Base-by-base conservation (phyloP, 2,113 vertebrate species). In the Pachyramphus minor region DNA sequence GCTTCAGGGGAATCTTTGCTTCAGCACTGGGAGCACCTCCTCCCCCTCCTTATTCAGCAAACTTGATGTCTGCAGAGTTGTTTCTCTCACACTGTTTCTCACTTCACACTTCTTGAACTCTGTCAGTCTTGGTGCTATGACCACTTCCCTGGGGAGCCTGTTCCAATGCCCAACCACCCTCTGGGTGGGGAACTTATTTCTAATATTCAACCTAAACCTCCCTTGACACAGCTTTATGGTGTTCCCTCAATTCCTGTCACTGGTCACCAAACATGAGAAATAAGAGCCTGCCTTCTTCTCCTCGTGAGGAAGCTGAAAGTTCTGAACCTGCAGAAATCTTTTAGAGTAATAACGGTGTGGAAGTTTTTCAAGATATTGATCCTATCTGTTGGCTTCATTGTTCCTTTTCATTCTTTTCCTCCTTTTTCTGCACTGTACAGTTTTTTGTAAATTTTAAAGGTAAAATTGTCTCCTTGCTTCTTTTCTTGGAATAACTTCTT, bases 341-440 rank as follows among this genome's bases (percentile, higher is more conserved):
- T 52, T 67, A 45, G 41, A 35, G 16, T 39, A 81, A 42, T 37
- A 56, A 31, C 16, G 13, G 8, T 14, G 8, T 66, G 41, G 37
- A 52, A 78, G 45, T n/a, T 52, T 88, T 86, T 80, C 22, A 73
- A 62, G 44, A 37, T 77, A 18, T 50, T 68, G 15, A 15, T 90
- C 5, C 28, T 62, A 1, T 49, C 5, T 35, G 8, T 73, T 71
- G 17, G 4, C 33, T 45, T 27, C 11, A 9, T 58, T 84, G 20
- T 45, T 95, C 33, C 41, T 92, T 89, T 83, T 69, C n/a, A 66
- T 69, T 84, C n/a, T 72, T 95, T 64, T 76, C 14, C 28, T 92
- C n/a, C 37, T 78, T 87, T 74, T 81, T 71, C 35, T 64, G 5
- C 14, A 47, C 10, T 22, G 27, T 22, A 47, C 4, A 41, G 1